Base-by-base conservation (phyloP, 2,888 invertebrate genomes). In the Eupithecia subumbrata region DNA sequence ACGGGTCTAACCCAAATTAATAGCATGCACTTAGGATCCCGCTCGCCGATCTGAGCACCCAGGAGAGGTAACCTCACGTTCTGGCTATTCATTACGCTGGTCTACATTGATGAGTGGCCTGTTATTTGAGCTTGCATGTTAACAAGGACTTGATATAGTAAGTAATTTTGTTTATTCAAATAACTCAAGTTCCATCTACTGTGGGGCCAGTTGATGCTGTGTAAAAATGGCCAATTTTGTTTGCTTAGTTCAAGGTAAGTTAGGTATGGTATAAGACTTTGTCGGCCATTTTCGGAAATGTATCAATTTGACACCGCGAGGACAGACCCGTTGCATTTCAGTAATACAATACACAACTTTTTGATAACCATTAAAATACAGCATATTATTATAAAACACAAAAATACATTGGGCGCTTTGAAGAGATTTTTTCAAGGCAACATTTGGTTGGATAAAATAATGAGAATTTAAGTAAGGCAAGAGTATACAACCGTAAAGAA, bases 11-110 rank as follows among this genome's bases (percentile, higher is more conserved):
- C 43, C 40, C 68, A 45, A 68, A 68, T 68, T 68, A 43, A 68
- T 68, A 68, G 68, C 43, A 22, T 43, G 43, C 22, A 40, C 25
- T 68, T 45, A 45, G 9, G 22, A 43, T 22, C 16, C 18, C 37
- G 43, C 68, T 68, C 68, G 68, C 12, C 68, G 43, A 40, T 43
- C 43, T 68, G 22, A 68, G 43, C 68, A 45, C 68, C 67, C 68
- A 22, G 3, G 40, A 40, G 68, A 45, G 37, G 43, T 68, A 43
- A 67, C 69, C 8, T 40, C 63, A 72, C 72, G 66, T 52, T 48
- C 45, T 18, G 9, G 69, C 73, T 70, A 69, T 74, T 43, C 66
- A 71, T 75, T 70, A 78, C 76, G 64, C 43, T 40, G 64, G 52
- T 70, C 69, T 48, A 73, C 45, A 78, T 74, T 72, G 45, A n/a